Conservation (phyloP, 2,797 vertebrate species). For the Atherinosoma microstoma region DNA sequence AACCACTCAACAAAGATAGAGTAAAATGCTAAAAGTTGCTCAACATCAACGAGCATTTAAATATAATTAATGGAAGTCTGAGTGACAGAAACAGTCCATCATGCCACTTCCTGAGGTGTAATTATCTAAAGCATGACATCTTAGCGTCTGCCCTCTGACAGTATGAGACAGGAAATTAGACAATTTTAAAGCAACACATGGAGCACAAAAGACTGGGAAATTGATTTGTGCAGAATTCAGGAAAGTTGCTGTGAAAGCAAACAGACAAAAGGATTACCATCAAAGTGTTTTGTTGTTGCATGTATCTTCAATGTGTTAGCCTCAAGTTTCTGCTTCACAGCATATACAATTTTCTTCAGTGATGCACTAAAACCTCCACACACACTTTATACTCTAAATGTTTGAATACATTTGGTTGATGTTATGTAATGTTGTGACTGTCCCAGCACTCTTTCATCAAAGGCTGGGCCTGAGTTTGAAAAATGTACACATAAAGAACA, state of each 20-base stretch:
- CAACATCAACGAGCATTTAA: slow-evolving; percentile 54
- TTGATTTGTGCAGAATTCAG: slow-evolving; percentile 55
- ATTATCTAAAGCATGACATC: slow-evolving; percentile 70
- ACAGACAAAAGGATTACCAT: slow-evolving; percentile 70
- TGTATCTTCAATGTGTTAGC: slow-evolving; percentile 43
- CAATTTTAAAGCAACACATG: slow-evolving; percentile 45
- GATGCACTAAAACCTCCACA: slow-evolving; percentile 24
- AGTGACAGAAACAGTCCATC: slow-evolving; percentile 59
- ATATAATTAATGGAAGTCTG: slow-evolving; percentile 67
- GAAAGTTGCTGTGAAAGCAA: slow-evolving; percentile 59
- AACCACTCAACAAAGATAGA: slow-evolving; percentile 63
- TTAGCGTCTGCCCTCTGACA: slow-evolving; percentile 50
- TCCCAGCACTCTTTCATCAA: slow-evolving; percentile 57
- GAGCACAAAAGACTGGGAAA: slow-evolving; percentile 38
- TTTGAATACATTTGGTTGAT: slow-evolving; percentile 30
- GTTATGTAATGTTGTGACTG: slow-evolving; percentile 41
- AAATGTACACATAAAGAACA: slow-evolving; percentile 34
- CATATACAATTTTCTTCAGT: slow-evolving; percentile 29
- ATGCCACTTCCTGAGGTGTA: slow-evolving; percentile 49
- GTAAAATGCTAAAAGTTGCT: slow-evolving; percentile 50
- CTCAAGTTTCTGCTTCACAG: slow-evolving; percentile 51
- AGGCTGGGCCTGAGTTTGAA: slow-evolving; percentile 50
- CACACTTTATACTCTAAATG: slow-evolving; percentile 20
- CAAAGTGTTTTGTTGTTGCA: slow-evolving; percentile 64
- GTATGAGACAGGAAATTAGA: slow-evolving; percentile 50